Base-by-base conservation (phyloP, 2,113 vertebrate species). In the Heterotilapia buettikoferi region DNA sequence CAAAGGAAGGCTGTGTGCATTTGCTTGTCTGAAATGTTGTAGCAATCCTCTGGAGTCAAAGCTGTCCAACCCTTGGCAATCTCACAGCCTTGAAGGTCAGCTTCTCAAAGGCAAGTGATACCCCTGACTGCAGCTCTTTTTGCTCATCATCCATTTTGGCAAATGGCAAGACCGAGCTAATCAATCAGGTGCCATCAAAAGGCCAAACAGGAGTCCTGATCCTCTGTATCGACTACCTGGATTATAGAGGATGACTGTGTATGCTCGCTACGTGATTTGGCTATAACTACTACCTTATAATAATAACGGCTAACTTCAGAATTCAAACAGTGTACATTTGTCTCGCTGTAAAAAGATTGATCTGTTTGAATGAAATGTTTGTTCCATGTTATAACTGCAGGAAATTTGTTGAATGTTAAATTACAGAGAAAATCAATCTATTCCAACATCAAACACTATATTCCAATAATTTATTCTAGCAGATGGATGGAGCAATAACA, bases 121-220 rank as follows among this genome's bases (percentile, higher is more conserved):
- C 79, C 85, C 81, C 92, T 92, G 94, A 93, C 95, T 94, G 85
- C 89, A 92, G 92, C 92, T 83, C 90, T 94, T 93, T 96, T 93
- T 83, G 81, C 90, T 90, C 86, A 18, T 94, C 94, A 93, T 96
- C 93, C 85, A 80, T 94, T 95, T 90, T 92, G 89, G 90, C 88
- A 95, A 96, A 95, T 93, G 93, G 86, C 90, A 95, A 87, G 88
- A 94, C 80, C 7, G 2, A 13, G 88, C 90, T 89, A 91, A 96
- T 96, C 94, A 95, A 95, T 96, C 94, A 96, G 82, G 76, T 71
- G 61, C 89, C 63, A 80, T 95, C 94, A 94, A 96, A 95, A 94
- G 92, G 93, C 90, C 92, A 92, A 88, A 91, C 54, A 88, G 83
- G 73, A 56, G 82, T 47, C 38, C 86, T 88, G 80, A 92, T 86